Evolutionary conservation across 2,113 vertebrate genomes (phyloP), one percentile per base, ranked within the genome.

Genomic region (Engystomops pustulosus): DNA sequence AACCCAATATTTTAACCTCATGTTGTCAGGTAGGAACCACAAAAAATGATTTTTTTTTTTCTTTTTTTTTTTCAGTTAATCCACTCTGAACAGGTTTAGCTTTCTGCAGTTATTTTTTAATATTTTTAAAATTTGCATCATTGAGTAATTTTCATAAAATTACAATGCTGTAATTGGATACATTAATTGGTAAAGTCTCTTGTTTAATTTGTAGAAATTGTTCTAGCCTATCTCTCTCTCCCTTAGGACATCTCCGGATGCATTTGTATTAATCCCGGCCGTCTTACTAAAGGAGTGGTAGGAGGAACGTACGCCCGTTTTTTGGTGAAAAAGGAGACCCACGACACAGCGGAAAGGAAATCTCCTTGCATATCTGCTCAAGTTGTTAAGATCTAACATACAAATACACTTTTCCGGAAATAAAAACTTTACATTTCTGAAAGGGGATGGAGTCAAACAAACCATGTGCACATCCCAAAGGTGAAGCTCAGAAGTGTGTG

Each of bases 241-340:
- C 58, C 12, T 38, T 86, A 98, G 97, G 95, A 97, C 0, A 89
- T 97, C 77, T 90, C 94, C 1, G 96, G 97, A 85, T 98, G 97
- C 0, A 78, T 97, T 6, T 99, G 97, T 20, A 80, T 98, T 89
- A 99, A 99, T 58, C 97, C 97, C 0, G 97, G 96, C 1, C 95
- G 97, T 0, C 89, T 98, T 85, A 97, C 97, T 3, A 99, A 98
- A 90, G 97, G 97, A 15, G 96, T 94, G 32, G 95, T 97, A 0
- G 97, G 97, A 0, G 97, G 97, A 65, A 98, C 97, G n/a, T 99
- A 94, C 0, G 87, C 94, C 44, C 91, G 96, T 20, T 87, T 99
- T 58, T 91, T 94, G 20, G 14, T 95, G 20, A 90, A 89, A 38
- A 86, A 86, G 25, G 86, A 82, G 15, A 23, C 30, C 3, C 0